Evolutionary conservation across 1,140 invertebrate genomes (phyloP).

Genomic region (Drosophila kurseongensis): DNA sequence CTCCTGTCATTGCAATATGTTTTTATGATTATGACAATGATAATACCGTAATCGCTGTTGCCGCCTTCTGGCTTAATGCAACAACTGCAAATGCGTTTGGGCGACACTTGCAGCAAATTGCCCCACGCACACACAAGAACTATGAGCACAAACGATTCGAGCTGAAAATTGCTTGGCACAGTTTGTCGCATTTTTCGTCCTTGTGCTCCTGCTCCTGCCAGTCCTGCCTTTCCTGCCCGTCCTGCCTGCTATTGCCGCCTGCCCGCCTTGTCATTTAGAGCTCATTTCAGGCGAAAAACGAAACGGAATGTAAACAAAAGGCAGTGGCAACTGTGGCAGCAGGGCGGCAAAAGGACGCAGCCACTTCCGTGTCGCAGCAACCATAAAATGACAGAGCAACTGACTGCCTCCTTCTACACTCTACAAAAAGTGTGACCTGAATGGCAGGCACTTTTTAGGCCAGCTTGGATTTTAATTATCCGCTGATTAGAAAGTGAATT

Average conservation of each 20-base stretch:
- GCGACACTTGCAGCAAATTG: constrained; percentile 75
- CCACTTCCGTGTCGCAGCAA: constrained; percentile 56
- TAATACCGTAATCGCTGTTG: constrained; percentile 61
- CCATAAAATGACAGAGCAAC: constrained; percentile 79
- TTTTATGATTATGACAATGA: constrained; percentile 80
- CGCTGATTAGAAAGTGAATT: neutral
- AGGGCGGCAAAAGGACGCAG: constrained; percentile 37
- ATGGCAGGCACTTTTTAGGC: neutral
- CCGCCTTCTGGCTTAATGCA: constrained; percentile 63
- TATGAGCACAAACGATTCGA: constrained; percentile 65
- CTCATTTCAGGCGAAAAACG: constrained; percentile 68
- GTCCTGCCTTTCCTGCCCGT: neutral
- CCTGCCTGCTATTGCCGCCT: constrained; percentile 11
- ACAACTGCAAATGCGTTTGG: constrained; percentile 75
- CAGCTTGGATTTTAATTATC: neutral
- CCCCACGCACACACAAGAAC: constrained; percentile 26
- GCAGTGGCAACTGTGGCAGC: constrained; percentile 22
- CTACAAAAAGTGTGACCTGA: neutral
- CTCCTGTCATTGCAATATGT: constrained; percentile 30
- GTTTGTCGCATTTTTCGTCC: constrained; percentile 67
- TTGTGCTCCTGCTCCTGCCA: constrained; percentile 3
- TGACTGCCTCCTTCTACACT: constrained; percentile 54
- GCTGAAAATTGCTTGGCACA: constrained; percentile 80
- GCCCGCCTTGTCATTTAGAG: constrained; percentile 66
- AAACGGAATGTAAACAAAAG: constrained; percentile 75